Evolutionary conservation across 92 coral and sea anemone species (phyloP).

Genomic region (Actinostola sp.): DNA sequence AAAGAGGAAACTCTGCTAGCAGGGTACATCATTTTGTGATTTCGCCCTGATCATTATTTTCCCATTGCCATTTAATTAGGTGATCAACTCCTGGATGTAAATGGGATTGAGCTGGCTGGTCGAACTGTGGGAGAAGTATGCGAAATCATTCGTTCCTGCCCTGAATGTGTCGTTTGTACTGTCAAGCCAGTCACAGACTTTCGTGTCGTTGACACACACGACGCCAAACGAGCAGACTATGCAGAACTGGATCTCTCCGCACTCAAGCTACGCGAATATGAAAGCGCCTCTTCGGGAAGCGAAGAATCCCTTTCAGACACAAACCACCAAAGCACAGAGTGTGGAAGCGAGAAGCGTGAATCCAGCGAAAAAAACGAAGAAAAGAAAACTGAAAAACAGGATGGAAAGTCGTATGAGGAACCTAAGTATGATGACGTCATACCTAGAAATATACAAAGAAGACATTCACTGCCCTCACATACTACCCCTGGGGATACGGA

Average conservation of each 20-base stretch:
- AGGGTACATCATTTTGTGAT: not conserved
- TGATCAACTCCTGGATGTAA: conserved; percentile 90
- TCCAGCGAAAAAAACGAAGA: not conserved
- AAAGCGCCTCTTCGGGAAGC: conserved; percentile 34
- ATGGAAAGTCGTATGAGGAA: conserved; percentile 13
- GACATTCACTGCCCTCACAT: conserved; percentile 53
- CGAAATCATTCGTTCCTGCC: conserved; percentile 85
- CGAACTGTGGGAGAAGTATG: conserved; percentile 83
- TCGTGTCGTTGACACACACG: conserved; percentile 75
- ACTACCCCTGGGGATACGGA: conserved; percentile 11
- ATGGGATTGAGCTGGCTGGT: conserved; percentile 83
- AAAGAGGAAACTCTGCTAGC: too few relatives aligned
- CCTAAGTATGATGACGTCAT: conserved; percentile 21
- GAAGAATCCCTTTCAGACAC: conserved; percentile 29
- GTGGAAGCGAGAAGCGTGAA: not conserved
- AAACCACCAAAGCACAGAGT: not conserved
- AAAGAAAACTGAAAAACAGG: not conserved
- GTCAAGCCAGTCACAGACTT: conserved; percentile 88
- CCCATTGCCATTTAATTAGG: conserved; percentile 41
- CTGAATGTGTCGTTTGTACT: conserved; percentile 81
- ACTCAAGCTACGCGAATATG: conserved; percentile 50
- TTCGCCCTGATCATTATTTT: not conserved
- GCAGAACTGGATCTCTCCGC: conserved; percentile 87
- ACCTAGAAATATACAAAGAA: conserved; percentile 8
- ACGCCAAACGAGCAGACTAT: conserved; percentile 65